Base-by-base conservation (phyloP, 2,888 invertebrate genomes). In the Clivina fossor region DNA sequence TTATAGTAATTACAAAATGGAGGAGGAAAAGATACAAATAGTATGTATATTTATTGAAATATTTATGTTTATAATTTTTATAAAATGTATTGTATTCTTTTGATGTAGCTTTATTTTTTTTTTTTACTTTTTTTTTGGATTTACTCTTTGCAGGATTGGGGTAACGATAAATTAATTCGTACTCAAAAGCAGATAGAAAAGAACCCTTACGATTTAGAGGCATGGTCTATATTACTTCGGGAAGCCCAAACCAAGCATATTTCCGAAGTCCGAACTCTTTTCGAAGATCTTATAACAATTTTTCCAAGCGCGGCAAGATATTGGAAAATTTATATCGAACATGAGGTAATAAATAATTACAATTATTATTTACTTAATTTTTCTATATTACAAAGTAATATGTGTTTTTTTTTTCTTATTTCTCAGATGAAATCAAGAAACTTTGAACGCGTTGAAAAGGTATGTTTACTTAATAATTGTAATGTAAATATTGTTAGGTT, bases 251-350 rank as follows among this genome's bases (percentile, higher is more conserved):
- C 84, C 1, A 79, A 91, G 61, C 84, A 86, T 59, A 90, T 93
- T 43, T 90, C 90, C 54, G 94, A 96, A 72, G 93, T 96, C 3
- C 81, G 98, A 40, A 80, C 85, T 0, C 82, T 97, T 65, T 99
- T 96, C 69, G 99, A 99, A 73, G 90, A 91, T 64, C 79, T 99
- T n/a, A 91, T 99, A 1, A 76, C 82, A 1, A 92, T 93, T 4
- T 99, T 98, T 70, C 96, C 98, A 0, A 95, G 94, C 26, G 92
- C 96, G 3, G 99, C 98, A 2, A 83, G 96, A 56, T 99, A 92
- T 72, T 99, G 99, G 99, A 95, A 96, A 77, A 92, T 97, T 64
- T 99, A 95, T 76, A 96, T 97, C 65, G 96, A 97, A 71, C 94
- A 95, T 77, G 96, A 97, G 87, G 91, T 92, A 75, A 69, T 66